Conservation (phyloP, 1,140 invertebrate genomes). For the Marisa cornuarietis region DNA sequence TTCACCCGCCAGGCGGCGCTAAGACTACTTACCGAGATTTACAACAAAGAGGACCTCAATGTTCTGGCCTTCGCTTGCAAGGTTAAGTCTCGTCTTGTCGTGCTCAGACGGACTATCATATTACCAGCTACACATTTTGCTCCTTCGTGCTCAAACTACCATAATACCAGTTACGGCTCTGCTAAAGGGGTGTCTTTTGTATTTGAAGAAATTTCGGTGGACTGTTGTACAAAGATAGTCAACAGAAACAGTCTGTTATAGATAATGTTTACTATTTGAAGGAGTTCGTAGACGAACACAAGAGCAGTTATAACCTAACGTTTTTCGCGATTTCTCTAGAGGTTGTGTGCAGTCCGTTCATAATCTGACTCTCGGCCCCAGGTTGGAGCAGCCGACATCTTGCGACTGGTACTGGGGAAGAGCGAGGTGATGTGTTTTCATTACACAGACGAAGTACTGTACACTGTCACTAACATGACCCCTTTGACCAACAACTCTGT, state of each 20-base stretch:
- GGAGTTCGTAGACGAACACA: too few species aligned
- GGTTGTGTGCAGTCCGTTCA: background rate
- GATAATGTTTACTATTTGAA: too few species aligned
- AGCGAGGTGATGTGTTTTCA: conserved; percentile 15
- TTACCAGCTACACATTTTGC: too few species aligned
- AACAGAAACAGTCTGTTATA: too few species aligned
- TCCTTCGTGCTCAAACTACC: too few species aligned
- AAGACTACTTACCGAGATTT: conserved; percentile 34
- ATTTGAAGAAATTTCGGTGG: too few species aligned
- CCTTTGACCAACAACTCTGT: conserved; percentile 41
- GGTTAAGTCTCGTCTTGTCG: background rate
- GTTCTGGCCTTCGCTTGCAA: conserved; percentile 47
- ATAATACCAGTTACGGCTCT: too few species aligned
- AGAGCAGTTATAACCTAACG: too few species aligned
- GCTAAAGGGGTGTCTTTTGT: too few species aligned
- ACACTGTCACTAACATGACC: conserved; percentile 46
- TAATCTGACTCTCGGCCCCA: background rate
- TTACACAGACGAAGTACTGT: conserved; percentile 5
- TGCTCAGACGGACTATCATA: too few species aligned
- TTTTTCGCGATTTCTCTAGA: background rate
- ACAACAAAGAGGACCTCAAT: conserved; percentile 44
- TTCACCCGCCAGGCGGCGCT: conserved; percentile 39
- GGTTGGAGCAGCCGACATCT: conserved; percentile 17
- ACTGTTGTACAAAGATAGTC: too few species aligned
- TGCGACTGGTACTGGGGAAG: conserved; percentile 7